Evolutionary conservation across 2,113 vertebrate genomes (phyloP), one percentile per base, ranked within the genome.

Genomic region (Menura novaehollandiae): DNA sequence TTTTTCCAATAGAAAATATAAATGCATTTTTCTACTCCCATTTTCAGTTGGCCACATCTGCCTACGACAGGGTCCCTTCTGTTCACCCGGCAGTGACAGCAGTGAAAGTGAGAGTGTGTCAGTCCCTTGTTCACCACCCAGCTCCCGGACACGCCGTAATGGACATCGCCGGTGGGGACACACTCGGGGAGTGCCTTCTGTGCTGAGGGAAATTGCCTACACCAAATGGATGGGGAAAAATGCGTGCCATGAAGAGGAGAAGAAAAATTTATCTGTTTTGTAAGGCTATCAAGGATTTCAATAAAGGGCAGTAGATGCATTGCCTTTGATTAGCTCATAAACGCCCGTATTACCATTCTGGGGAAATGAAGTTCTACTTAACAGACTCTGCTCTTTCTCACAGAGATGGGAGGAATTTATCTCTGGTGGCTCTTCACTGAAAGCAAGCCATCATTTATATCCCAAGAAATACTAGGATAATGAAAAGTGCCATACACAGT

Each of bases 251-350:
- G 68, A 74, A 47, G 43, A 88, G 58, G 24, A 88, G 71, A 86
- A 88, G 64, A 80, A 56, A 85, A 59, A 77, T 35, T 56, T 79
- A 85, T 80, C 59, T 93, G 59, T 80, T 95, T 83, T 86, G 75
- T 80, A 94, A 88, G 43, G 67, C 76, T 85, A 75, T 55, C 49
- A 76, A 82, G 62, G 84, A 87, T 91, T 94, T 89, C 84, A 78
- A 79, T 64, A 92, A 86, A 56, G 60, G 69, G 68, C 79, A 86
- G 75, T 35, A 92, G 77, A 88, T 73, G 56, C n/a, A 64, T 68
- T 13, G 56, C 64, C 68, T 94, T 52, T 86, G 90, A 93, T 81
- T 77, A 71, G 62, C 60, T 93, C 83, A 76, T 92, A 94, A 95
- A 75, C 9, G 3, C 46, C 46, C 0, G 0, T 43, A 51, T 64